Conservation (phyloP, 2,113 vertebrate species). For the Alouatta palliata region DNA sequence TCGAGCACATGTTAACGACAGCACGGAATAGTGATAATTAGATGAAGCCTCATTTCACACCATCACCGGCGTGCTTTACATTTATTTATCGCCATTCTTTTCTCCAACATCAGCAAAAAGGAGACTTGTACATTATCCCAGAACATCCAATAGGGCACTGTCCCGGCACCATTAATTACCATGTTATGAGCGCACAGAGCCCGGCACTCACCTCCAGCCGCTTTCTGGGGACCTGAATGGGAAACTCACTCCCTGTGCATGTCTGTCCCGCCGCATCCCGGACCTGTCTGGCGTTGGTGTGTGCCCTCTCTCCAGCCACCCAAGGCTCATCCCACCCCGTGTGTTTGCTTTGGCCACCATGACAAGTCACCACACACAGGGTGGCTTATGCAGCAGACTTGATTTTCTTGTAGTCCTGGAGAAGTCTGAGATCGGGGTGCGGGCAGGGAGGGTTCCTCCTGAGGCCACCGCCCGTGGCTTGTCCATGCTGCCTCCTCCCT, state of each 20-base stretch:
- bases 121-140: slow-evolving; percentile 46
- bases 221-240: not conserved
- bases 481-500: accelerated
- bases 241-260: not conserved
- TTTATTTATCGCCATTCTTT: slow-evolving; percentile 75
- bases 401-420: no score
- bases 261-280: not conserved
- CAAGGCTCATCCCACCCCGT: accelerated
- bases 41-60: slow-evolving; percentile 83
- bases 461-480: not conserved
- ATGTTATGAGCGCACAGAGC: not conserved
- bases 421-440: not conserved
- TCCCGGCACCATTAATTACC: accelerated
- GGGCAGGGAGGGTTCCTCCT: accelerated
- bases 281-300: accelerated
- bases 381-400: accelerated
- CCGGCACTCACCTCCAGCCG: accelerated
- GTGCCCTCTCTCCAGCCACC: not conserved
- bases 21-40: slow-evolving; percentile 80
- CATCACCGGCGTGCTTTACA: slow-evolving; percentile 74
- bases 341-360: accelerated
- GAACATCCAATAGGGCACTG: not conserved
- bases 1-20: slow-evolving; percentile 77
- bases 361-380: not conserved
- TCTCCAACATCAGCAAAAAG: slow-evolving; percentile 78